These are phyloP conservation scores for Neomonachus schauinslandi DNA, from an alignment of 2,113 vertebrate species.

Conservation along the genomic window DNA sequence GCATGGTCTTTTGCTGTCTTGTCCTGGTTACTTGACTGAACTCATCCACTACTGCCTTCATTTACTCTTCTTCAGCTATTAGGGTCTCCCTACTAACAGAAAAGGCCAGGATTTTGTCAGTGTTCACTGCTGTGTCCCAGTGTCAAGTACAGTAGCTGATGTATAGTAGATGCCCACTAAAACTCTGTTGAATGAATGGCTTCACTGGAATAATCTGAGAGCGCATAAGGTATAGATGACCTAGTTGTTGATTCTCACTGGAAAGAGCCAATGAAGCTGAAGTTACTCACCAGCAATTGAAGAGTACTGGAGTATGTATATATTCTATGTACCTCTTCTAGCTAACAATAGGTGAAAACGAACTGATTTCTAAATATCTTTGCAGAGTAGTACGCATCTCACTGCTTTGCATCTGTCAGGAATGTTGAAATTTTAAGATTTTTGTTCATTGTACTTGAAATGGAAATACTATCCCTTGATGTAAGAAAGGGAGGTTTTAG, in stretches of 20 bases:
- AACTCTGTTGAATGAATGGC: neutral
- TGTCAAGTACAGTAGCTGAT: neutral
- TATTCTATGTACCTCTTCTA: neutral
- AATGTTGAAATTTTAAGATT: slow-evolving; percentile 4
- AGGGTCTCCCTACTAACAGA: neutral
- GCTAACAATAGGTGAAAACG: neutral
- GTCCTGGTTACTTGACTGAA: neutral
- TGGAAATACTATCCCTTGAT: neutral
- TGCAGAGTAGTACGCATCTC: neutral
- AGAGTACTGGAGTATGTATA: neutral
- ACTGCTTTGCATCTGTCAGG: neutral
- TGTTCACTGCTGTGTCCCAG: neutral
- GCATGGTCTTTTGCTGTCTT: neutral
- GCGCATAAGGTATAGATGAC: neutral
- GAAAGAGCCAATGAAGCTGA: neutral
- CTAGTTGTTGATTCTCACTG: neutral
- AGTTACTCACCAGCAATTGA: neutral
- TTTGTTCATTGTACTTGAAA: neutral
- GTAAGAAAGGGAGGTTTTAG: slow-evolving; percentile 15
- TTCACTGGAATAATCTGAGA: neutral
- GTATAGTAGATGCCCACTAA: neutral
- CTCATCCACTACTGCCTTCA: neutral
- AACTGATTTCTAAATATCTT: neutral
- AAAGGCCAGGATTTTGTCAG: neutral
- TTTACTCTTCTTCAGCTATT: neutral